Base-by-base conservation (phyloP, 2,888 invertebrate species). In the Odontocolon sp. region DNA sequence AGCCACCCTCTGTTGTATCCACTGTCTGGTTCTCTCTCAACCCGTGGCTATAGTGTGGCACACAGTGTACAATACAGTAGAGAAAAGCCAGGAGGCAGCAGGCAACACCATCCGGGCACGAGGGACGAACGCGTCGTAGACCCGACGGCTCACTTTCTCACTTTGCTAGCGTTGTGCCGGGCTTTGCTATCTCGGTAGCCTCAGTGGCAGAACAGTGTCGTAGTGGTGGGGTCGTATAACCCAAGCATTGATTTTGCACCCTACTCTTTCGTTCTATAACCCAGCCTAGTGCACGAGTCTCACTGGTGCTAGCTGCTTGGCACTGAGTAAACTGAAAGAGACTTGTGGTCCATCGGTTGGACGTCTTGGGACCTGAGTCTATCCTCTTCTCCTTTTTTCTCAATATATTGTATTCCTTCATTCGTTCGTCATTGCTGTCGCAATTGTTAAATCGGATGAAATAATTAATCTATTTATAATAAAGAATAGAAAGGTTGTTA, bases 211-310 rank as follows among this genome's bases (percentile, higher is more conserved):
- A 61, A 66, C 52, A 56, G 21, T 11, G 28, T 36, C 5, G 33
- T 28, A 14, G 28, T 45, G 38, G 54, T 33, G 23, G 63, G 74
- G 74, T 57, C 68, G 31, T 68, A 56, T 68, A 77, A 83, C 80
- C 79, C 78, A 76, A 72, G 83, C 85, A 85, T 85, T 85, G 85
- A 85, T 85, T 85, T 85, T 85, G 8, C 61, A 81, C 83, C 79
- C 81, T 75, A 64, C 74, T 78, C 28, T 72, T 71, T 42, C 11
- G 42, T 28, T 54, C 52, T 26, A 56, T 33, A 68, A 66, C 14
- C 54, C 66, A 52, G 31, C 66, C 61, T 23, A 33, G 33, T 47
- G 36, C 54, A 50, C 23, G 26, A 57, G 47, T 57, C 57, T 45
- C 26, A 16, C 21, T 26, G 42, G 33, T 31, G 23, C n/a, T 31